These are phyloP conservation scores for Coelogynopora nodosa DNA, from an alignment of 2,888 invertebrate species.

Conservation along the genomic window DNA sequence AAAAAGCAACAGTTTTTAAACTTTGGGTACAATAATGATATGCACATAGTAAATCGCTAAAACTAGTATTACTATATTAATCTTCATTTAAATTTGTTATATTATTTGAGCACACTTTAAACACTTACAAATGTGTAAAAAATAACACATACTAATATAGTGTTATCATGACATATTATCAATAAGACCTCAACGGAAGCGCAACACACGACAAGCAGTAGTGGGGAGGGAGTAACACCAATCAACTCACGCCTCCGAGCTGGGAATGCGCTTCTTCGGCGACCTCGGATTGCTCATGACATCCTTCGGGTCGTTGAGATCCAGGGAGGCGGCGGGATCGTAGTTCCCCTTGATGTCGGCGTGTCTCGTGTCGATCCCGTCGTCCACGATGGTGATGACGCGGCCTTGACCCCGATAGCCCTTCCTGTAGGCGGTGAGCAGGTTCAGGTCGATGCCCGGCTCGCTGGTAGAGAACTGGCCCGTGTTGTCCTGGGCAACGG, in stretches of 20 bases:
- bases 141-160: too few relatives aligned
- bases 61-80: too few relatives aligned
- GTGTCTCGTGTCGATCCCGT: constrained; percentile 65
- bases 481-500: constrained; percentile 14
- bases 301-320: constrained; percentile 42
- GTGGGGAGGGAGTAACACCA: too few relatives aligned
- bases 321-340: constrained; percentile 40
- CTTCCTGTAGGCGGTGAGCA: constrained; percentile 73
- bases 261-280: not conserved
- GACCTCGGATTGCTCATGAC: not conserved
- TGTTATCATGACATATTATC: too few relatives aligned
- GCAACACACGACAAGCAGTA: too few relatives aligned
- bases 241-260: not conserved
- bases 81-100: too few relatives aligned
- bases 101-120: too few relatives aligned
- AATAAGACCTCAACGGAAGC: too few relatives aligned
- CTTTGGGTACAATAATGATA: too few relatives aligned
- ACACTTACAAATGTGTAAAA: too few relatives aligned
- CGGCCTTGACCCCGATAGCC: constrained; percentile 74
- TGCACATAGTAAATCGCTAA: too few relatives aligned
- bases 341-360: constrained; percentile 38
- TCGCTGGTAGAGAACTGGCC: constrained; percentile 58
- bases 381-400: constrained; percentile 75
- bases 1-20: too few relatives aligned
- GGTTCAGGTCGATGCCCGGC: constrained; percentile 75